Evolutionary conservation across 2,113 vertebrate species (phyloP), one percentile per base, ranked within the genome.

Genomic region (Eptatretus burgeri): DNA sequence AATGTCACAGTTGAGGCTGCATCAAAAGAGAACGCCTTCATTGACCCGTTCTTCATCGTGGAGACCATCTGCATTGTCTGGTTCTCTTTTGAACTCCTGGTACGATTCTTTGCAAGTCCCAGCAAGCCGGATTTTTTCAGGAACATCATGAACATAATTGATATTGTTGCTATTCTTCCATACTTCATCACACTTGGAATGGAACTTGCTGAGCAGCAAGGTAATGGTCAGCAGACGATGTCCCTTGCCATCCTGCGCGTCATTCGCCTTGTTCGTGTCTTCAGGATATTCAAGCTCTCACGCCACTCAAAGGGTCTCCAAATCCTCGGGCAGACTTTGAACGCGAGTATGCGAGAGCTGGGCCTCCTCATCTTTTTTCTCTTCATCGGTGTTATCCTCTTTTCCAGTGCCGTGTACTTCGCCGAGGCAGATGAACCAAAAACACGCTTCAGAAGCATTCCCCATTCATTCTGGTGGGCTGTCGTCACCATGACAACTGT

Each of bases 141-240:
- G 69, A 80, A 83, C 20, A 77, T 84, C 70, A 89, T 93, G 84
- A 93, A 93, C 78, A 76, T 81, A 70, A 93, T 93, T 50, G 85
- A 93, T 71, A 78, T 86, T 64, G 78, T 88, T 63, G 84, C 85
- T 67, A 93, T 93, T 72, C 72, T 84, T 67, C 85, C 85, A 8
- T 93, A 83, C 64, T 93, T 88, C 18, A 79, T 89, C 64, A 80
- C 85, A 0, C 67, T 93, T 65, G 83, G 83, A 66, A 86, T 84
- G 0, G 85, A 93, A 75, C 67, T 93, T 62, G 79, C 77, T 12
- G 77, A 76, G 50, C 78, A 81, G 69, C 76, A 76, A n/a, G 83
- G 74, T 0, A 72, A 75, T 2, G 72, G 73, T 1, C 79, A 79
- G 51, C 82, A 80, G 0, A 78, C 81, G 2, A 78, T 83, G 76